Percentiles rank a stretch among this genome's conserved stretches.
These are phyloP conservation scores for Ommatoiulus sabulosus DNA, from an alignment of 2,888 invertebrate genomes.

Conservation along the genomic window DNA sequence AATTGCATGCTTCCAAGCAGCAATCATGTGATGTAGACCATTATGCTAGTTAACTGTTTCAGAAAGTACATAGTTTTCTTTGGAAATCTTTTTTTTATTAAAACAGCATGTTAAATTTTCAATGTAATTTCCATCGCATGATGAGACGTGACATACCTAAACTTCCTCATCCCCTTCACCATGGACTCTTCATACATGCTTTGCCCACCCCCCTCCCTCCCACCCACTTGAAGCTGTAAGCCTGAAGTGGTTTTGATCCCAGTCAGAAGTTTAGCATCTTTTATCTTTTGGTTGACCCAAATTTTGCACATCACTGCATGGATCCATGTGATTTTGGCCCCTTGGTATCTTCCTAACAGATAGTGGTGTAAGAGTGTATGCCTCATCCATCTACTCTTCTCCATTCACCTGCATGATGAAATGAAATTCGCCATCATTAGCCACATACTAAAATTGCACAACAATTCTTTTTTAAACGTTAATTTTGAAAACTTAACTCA, in stretches of 20 bases:
- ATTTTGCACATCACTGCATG: background rate
- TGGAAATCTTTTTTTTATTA: background rate
- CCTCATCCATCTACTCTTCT: background rate
- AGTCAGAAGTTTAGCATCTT: background rate
- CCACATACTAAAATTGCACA: background rate
- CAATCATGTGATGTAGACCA: background rate
- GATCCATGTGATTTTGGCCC: background rate
- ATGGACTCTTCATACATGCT: background rate
- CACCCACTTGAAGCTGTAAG: background rate
- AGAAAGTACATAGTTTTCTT: background rate
- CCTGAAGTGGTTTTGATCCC: background rate
- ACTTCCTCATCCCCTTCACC: background rate
- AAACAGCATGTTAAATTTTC: slow-evolving; percentile 34
- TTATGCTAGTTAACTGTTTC: background rate
- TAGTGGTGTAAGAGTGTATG: background rate
- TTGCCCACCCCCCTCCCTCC: background rate
- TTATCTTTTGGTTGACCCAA: background rate
- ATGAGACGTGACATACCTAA: background rate
- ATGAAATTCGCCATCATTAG: background rate
- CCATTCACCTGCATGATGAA: background rate
- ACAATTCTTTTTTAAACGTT: background rate
- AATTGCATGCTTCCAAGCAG: background rate
- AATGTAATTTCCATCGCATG: background rate
- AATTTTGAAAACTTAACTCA: background rate
- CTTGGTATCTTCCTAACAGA: background rate